Conservation (phyloP, 2,797 vertebrate species). For the Ctenopoma multispine region DNA sequence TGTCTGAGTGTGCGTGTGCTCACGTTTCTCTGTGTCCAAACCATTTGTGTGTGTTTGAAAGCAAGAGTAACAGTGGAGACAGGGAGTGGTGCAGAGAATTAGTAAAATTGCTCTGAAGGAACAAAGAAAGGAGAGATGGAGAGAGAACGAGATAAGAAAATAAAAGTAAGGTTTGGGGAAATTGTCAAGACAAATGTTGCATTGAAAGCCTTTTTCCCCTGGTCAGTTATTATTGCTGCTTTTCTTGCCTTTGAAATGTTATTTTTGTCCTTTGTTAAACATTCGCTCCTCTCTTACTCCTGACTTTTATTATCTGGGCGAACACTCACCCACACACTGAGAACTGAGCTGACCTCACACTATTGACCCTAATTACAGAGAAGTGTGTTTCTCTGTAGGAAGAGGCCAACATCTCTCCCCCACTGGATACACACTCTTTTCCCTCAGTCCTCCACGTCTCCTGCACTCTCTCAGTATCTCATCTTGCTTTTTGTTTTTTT, state of each 20-base stretch:
- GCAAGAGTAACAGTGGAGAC: constrained; percentile 20
- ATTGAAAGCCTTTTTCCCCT: constrained; percentile 15
- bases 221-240: constrained; percentile 2
- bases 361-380: constrained; percentile 61
- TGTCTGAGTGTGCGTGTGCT: constrained; percentile 21
- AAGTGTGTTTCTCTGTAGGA: constrained; percentile 39
- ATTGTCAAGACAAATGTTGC: constrained; percentile 9
- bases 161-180: not conserved
- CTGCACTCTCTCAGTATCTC: too few species aligned
- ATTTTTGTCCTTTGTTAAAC: constrained; percentile 29
- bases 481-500: not conserved
- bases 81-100: constrained; percentile 33
- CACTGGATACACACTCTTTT: constrained; percentile 22
- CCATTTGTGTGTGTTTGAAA: constrained; percentile 25
- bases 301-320: constrained; percentile 19
- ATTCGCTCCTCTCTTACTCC: constrained; percentile 3
- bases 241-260: constrained; percentile 23
- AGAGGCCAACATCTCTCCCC: constrained; percentile 17
- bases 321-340: constrained; percentile 45
- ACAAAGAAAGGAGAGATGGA: not conserved
- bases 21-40: constrained; percentile 1
- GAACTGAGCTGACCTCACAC: constrained; percentile 47
- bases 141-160: constrained; percentile 30
- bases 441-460: not conserved
- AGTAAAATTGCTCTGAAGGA: constrained; percentile 20